Base-by-base conservation (phyloP, 2,113 vertebrate genomes). In the Eidolon helvum region DNA sequence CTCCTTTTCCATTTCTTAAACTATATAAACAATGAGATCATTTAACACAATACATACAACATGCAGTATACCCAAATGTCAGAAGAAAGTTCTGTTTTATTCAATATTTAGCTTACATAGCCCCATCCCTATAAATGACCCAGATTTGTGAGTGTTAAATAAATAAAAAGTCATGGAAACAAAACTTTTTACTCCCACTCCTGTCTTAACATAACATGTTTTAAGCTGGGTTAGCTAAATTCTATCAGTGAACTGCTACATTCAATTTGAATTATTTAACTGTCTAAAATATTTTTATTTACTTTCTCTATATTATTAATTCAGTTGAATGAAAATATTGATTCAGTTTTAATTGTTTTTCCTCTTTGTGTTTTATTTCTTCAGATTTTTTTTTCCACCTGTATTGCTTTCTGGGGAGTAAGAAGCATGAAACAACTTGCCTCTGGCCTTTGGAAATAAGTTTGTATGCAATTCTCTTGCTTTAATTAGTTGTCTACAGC, bases 311-410 rank as follows among this genome's bases (percentile, higher is more conserved):
- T 63, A 61, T 48, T 68, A 85, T 68, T 90, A 90, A 91, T 30
- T 75, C 14, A 33, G 6, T 65, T 69, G 35, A 92, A 87, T 48
- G 30, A 83, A 96, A 45, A 5, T 78, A 74, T 71, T 63, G 40
- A 79, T 90, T 88, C 12, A 66, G 18, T 45, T 87, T 2, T 96
- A 93, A 84, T 48, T 72, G 0, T 87, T 93, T 98, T 85, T 97
- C 2, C 66, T 97, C 66, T 80, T 65, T 97, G 82, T 95, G 96
- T 72, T 97, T 65, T 97, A 90, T 97, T 98, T 38, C 26, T 94
- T 71, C 95, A 99, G 99, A 98, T 99, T 77, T 98, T 99, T 98
- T 99, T 99, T 98, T 98, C 98, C 65, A 95, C 99, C 98, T 99
- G 98, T 28, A 92, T 98, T 98, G 98, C 99, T 86, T 99, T 98